Percentiles rank a stretch among this genome's conserved stretches.
These are phyloP conservation scores for Drosophila falleni DNA, from an alignment of 2,888 invertebrate genomes.

Conservation along the genomic window DNA sequence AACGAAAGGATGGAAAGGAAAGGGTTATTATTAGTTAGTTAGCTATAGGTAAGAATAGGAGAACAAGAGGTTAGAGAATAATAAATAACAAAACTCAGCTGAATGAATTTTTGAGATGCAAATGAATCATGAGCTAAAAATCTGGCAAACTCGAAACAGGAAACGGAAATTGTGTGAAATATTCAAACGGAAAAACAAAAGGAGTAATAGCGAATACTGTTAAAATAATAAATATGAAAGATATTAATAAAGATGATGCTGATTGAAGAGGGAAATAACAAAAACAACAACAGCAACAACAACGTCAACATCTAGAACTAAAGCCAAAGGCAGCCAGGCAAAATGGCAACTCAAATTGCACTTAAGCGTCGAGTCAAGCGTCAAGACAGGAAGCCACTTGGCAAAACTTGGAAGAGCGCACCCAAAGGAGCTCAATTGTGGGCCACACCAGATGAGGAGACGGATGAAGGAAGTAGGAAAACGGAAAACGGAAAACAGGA, in stretches of 20 bases:
- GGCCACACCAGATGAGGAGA: neutral
- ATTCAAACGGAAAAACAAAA: conserved; percentile 59
- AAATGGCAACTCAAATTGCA: conserved; percentile 78
- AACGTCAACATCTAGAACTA: conserved; percentile 8
- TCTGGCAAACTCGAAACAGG: conserved; percentile 57
- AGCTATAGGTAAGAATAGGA: neutral
- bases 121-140: conserved; percentile 60
- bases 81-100: conserved; percentile 13
- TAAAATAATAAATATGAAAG: conserved; percentile 10
- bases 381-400: conserved; percentile 73
- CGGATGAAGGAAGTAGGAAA: neutral
- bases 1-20: neutral
- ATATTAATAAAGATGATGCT: conserved; percentile 13
- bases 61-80: conserved; percentile 34
- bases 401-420: conserved; percentile 57
- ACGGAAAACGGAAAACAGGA: neutral
- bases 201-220: neutral
- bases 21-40: conserved; percentile 4
- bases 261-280: neutral
- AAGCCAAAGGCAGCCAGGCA: conserved; percentile 42
- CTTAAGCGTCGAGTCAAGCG: conserved; percentile 76
- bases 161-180: conserved; percentile 79
- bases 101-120: conserved; percentile 17
- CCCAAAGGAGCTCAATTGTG: conserved; percentile 30
- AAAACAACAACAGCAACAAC: conserved; percentile 3